A percentile compares a stretch with the other conserved stretches of the same genome.
Evolutionary conservation across 2,888 invertebrate genomes (phyloP).

Genomic region (Thymelicus acteon): DNA sequence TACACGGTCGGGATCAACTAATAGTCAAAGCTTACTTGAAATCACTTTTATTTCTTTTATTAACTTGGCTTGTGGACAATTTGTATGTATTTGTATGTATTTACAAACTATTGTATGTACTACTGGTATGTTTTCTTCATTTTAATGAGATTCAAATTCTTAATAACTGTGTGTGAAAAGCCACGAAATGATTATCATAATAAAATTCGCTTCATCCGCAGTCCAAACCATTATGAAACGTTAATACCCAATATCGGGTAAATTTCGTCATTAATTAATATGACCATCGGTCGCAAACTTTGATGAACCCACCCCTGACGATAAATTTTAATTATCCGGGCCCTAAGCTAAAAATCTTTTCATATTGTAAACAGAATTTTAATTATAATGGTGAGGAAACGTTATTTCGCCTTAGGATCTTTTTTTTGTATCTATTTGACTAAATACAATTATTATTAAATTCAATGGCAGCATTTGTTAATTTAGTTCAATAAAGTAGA

Average conservation of each 20-base stretch:
- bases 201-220: constrained; percentile 40
- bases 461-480: too few species aligned
- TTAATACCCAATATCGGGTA: constrained; percentile 31
- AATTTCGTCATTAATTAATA: constrained; percentile 33
- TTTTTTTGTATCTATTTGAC: too few species aligned
- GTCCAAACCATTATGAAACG: constrained; percentile 28
- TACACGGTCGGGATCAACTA: too few species aligned
- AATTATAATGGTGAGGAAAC: not conserved
- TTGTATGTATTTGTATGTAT: too few species aligned
- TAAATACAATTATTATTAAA: too few species aligned
- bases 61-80: too few species aligned
- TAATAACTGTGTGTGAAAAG: constrained; percentile 49
- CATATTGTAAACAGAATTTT: not conserved
- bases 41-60: too few species aligned
- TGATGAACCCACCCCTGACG: constrained; percentile 16
- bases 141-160: not conserved
- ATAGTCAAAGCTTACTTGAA: too few species aligned
- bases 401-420: too few species aligned
- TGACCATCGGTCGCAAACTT: constrained; percentile 26
- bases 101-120: too few species aligned
- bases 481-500: too few species aligned
- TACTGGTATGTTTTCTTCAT: not conserved
- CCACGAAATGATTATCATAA: constrained; percentile 64
- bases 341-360: constrained; percentile 5
- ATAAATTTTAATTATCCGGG: constrained; percentile 20